Conservation (phyloP, 2,113 vertebrate genomes). For the Corythornis cristatus region DNA sequence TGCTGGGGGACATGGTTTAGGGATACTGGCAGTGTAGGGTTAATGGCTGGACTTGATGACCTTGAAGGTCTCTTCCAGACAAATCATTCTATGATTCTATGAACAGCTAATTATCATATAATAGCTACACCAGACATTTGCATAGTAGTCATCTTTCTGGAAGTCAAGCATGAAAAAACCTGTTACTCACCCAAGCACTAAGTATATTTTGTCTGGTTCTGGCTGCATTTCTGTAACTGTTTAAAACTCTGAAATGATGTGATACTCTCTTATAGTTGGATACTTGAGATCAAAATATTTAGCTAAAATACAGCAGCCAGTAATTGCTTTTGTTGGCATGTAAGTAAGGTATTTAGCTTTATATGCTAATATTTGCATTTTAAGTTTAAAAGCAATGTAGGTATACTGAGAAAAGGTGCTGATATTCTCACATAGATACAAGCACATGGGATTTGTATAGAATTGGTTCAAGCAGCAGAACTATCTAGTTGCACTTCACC, state of each 20-base stretch:
- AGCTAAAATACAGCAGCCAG: background rate
- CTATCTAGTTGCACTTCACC: background rate
- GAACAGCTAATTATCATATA: conserved; percentile 33
- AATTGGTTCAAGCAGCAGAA: background rate
- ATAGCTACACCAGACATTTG: conserved; percentile 29
- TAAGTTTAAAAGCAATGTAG: background rate
- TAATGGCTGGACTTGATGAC: too few species aligned
- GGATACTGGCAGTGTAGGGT: too few species aligned
- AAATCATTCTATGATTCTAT: too few species aligned
- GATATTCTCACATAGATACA: background rate
- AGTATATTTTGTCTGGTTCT: background rate
- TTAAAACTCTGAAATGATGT: background rate
- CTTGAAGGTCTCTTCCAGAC: too few species aligned
- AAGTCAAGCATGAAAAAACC: conserved; percentile 32
- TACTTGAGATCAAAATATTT: background rate
- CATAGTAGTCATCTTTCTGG: conserved; percentile 25
- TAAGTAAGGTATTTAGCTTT: background rate
- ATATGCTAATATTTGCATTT: background rate
- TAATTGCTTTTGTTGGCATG: background rate
- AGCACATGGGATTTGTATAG: background rate
- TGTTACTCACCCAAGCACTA: conserved; percentile 13
- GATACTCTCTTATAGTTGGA: background rate
- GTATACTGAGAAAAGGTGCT: background rate
- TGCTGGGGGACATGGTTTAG: too few species aligned
- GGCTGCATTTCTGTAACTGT: background rate